These are phyloP conservation scores for Ammodramus savannarum DNA, from an alignment of 2,113 vertebrate species.

Conservation along the genomic window DNA sequence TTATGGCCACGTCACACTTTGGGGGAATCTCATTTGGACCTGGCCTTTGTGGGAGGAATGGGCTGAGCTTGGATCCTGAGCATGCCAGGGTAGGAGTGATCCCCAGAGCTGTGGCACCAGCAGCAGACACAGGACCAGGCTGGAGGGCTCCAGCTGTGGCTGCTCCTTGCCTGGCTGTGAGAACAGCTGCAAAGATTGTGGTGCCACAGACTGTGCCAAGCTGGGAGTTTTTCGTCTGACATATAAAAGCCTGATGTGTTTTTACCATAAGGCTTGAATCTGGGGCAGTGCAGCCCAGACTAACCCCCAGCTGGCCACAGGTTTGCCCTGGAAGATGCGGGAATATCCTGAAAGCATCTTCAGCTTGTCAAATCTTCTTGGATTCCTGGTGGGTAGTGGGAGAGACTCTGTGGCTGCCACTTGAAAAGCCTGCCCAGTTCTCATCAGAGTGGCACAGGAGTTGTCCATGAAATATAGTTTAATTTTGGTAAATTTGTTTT, in stretches of 20 bases:
- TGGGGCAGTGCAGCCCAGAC: background rate
- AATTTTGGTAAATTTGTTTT: background rate
- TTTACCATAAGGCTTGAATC: fast-evolving
- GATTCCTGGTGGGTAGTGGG: background rate
- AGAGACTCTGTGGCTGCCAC: fast-evolving
- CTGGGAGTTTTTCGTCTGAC: background rate
- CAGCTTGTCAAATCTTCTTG: background rate
- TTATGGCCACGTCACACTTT: background rate
- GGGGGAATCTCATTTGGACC: background rate
- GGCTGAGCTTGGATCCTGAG: background rate
- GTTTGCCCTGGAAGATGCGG: background rate
- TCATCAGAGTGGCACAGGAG: background rate
- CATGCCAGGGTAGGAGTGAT: fast-evolving
- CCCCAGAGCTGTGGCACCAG: background rate
- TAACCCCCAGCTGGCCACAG: background rate
- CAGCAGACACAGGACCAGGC: background rate
- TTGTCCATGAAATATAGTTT: background rate
- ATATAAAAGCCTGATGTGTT: background rate
- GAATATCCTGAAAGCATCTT: background rate
- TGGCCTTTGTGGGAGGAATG: background rate
- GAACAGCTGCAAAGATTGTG: background rate
- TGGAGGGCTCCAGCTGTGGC: background rate
- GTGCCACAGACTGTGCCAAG: fast-evolving
- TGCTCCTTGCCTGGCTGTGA: background rate
- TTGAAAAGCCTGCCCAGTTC: background rate